These are phyloP conservation scores for Pteromalus puparum DNA, from an alignment of 1,140 invertebrate species.

Conservation along the genomic window DNA sequence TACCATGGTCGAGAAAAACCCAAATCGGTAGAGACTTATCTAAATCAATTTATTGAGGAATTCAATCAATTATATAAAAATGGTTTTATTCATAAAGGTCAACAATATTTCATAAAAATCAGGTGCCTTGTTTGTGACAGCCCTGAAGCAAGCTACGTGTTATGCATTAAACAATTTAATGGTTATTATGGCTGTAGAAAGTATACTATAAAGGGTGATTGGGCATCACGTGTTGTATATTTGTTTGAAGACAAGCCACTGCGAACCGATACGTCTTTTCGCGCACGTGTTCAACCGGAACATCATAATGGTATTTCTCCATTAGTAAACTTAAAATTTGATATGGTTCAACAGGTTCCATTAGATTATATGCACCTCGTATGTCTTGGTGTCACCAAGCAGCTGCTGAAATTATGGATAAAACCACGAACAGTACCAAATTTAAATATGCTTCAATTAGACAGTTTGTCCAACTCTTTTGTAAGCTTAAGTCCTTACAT, in stretches of 20 bases:
- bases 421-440: neutral
- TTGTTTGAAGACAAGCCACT: neutral
- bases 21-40: neutral
- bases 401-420: neutral
- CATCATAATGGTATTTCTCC: neutral
- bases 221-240: neutral
- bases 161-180: constrained; percentile 16
- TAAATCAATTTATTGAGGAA: neutral
- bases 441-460: neutral
- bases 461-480: neutral
- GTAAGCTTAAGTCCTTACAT: neutral
- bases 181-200: constrained; percentile 1
- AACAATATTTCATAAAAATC: neutral
- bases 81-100: neutral
- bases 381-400: constrained; percentile 32
- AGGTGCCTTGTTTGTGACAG: constrained; percentile 4
- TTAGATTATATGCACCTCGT: constrained; percentile 42
- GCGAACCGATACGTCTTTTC: neutral
- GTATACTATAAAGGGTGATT: neutral
- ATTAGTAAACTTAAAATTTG: constrained; percentile 4
- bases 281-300: neutral
- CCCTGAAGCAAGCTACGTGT: neutral
- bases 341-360: constrained; percentile 39
- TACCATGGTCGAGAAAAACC: constrained; percentile 38
- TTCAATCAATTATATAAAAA: neutral